phyloP scores from a whole-genome alignment of 2,113 vertebrate genomes.

The Eolophus roseicapilla region DNA sequence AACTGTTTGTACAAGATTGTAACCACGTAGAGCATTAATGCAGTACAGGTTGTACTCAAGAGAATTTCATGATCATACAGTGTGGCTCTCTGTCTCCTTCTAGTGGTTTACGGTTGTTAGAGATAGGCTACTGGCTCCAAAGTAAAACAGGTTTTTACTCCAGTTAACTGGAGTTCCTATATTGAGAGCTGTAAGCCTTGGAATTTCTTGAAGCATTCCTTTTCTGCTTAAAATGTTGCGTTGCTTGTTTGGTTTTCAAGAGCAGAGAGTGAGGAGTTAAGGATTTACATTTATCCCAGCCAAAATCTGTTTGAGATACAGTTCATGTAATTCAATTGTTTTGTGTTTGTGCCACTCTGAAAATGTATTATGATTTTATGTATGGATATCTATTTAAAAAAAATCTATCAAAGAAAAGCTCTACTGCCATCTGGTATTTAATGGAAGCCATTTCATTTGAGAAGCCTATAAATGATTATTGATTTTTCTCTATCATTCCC shows the following conservation, averaged over 20 bases:
- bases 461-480: background rate
- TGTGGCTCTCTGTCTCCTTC: slow-evolving; percentile 36
- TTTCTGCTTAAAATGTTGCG: background rate
- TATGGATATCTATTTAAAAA: background rate
- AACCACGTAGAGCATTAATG: background rate
- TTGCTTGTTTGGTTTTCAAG: background rate
- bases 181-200: background rate
- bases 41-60: background rate
- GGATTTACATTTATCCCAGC: background rate
- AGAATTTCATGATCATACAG: background rate
- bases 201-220: background rate
- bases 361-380: background rate
- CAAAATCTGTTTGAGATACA: background rate
- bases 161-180: background rate
- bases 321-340: background rate
- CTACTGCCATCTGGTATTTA: background rate
- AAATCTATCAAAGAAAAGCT: background rate
- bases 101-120: background rate
- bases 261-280: background rate
- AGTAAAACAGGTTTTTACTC: background rate
- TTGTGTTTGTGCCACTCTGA: background rate
- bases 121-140: background rate
- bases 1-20: background rate
- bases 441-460: slow-evolving; percentile 20
- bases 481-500: background rate